Conservation (phyloP, 2,113 vertebrate species). For the Psittacara wagleri region DNA sequence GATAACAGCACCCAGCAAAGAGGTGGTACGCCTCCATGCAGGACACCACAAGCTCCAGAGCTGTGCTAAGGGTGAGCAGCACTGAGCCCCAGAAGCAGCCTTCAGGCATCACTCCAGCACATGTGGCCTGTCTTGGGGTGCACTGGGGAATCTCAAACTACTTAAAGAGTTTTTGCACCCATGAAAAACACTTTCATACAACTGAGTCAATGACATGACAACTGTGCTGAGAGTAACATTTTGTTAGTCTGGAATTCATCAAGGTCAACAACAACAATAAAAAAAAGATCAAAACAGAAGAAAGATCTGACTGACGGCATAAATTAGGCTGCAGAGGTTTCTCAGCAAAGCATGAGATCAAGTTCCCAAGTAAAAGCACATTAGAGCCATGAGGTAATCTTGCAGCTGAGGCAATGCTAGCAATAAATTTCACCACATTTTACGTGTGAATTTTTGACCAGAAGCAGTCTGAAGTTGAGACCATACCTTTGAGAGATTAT, state of each 20-base stretch:
- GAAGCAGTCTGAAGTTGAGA: background rate
- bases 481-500: background rate
- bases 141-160: background rate
- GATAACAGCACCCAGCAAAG: background rate
- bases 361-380: background rate
- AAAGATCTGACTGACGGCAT: background rate
- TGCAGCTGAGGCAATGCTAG: background rate
- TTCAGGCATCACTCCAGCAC: background rate
- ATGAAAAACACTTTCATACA: background rate
- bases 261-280: background rate
- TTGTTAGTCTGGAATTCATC: background rate
- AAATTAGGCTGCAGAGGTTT: background rate
- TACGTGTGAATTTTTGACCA: background rate
- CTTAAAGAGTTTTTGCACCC: background rate
- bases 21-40: background rate
- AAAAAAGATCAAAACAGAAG: background rate
- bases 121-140: background rate
- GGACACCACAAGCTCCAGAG: background rate
- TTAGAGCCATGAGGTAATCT: background rate
- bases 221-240: background rate
- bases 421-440: background rate
- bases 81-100: background rate
- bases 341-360: background rate
- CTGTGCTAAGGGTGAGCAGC: background rate
- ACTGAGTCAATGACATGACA: background rate